phyloP scores from a whole-genome alignment of 2,888 invertebrate species.

The Lordiphosa andalusiaca region DNA sequence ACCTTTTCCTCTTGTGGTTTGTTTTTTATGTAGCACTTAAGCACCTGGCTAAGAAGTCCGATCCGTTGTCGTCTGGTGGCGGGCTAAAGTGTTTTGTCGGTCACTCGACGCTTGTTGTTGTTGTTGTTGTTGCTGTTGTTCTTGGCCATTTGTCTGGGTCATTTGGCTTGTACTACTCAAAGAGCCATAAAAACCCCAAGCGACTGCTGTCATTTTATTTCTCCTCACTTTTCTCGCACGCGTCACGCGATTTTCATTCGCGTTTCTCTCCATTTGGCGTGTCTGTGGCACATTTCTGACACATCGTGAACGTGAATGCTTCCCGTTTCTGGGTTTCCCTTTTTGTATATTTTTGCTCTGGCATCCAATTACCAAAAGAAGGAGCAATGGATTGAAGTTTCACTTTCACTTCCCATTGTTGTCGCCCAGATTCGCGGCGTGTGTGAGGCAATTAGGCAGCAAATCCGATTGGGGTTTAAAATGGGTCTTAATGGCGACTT shows the following conservation, averaged over 20 bases:
- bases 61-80: conserved; percentile 27
- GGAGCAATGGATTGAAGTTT: conserved; percentile 4
- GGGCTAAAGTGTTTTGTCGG: conserved; percentile 58
- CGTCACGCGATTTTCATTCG: conserved; percentile 32
- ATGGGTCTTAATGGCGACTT: no score
- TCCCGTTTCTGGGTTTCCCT: conserved; percentile 18
- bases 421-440: conserved; percentile 12
- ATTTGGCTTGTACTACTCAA: conserved; percentile 51
- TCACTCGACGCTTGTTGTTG: conserved; percentile 50
- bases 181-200: conserved; percentile 22
- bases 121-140: conserved; percentile 38
- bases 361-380: conserved; percentile 25
- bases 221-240: conserved; percentile 13
- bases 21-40: conserved; percentile 40
- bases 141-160: conserved; percentile 50
- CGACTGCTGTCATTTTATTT: conserved; percentile 17
- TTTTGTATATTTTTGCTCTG: conserved; percentile 11
- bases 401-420: not conserved
- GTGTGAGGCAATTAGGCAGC: conserved; percentile 16
- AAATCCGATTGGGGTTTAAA: conserved; percentile 14
- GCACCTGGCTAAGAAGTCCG: conserved; percentile 6
- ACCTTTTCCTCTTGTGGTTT: conserved; percentile 19
- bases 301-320: conserved; percentile 14
- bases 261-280: conserved; percentile 3
- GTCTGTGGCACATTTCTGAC: conserved; percentile 16